Percentiles rank a stretch among this genome's conserved stretches.
These are phyloP conservation scores for Smutsia temminckii DNA, from an alignment of 2,797 vertebrate genomes.

Conservation along the genomic window DNA sequence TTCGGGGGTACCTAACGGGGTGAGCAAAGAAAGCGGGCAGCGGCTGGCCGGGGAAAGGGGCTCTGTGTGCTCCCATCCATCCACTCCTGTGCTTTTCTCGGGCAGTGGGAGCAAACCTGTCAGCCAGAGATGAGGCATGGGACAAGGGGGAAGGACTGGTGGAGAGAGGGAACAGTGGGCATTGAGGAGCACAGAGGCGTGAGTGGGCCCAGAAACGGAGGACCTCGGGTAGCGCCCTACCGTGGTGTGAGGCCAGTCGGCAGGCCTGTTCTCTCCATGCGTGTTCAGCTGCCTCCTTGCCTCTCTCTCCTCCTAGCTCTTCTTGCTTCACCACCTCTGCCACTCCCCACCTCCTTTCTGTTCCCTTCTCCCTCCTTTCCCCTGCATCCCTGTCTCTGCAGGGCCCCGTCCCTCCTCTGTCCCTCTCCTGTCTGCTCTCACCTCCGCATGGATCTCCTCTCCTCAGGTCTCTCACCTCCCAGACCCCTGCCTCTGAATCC, in stretches of 20 bases:
- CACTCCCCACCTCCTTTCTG: constrained; percentile 43
- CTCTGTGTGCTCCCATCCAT: neutral
- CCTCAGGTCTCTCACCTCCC: neutral
- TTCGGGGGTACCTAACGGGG: neutral
- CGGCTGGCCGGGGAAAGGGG: neutral
- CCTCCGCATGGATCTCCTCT: neutral
- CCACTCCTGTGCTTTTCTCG: neutral
- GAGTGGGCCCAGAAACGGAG: neutral
- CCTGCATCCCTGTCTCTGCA: neutral
- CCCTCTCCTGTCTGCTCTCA: neutral
- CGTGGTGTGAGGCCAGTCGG: neutral
- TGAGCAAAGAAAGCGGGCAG: neutral
- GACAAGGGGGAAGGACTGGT: neutral
- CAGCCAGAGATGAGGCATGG: neutral
- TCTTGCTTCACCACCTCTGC: neutral
- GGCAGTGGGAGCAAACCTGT: neutral
- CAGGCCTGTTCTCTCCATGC: too few species aligned
- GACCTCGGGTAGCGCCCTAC: neutral
- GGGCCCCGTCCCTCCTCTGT: neutral
- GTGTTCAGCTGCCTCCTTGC: neutral
- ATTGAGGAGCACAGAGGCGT: neutral
- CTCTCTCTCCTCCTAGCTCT: neutral
- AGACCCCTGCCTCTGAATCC: neutral
- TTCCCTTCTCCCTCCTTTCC: neutral
- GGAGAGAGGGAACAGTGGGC: constrained; percentile 44